Evolutionary conservation across 37 sponge, comb jelly and placozoan genomes (phyloP), one percentile per base, ranked within the genome.

Genomic region (Halisarca cf. caerulea): DNA sequence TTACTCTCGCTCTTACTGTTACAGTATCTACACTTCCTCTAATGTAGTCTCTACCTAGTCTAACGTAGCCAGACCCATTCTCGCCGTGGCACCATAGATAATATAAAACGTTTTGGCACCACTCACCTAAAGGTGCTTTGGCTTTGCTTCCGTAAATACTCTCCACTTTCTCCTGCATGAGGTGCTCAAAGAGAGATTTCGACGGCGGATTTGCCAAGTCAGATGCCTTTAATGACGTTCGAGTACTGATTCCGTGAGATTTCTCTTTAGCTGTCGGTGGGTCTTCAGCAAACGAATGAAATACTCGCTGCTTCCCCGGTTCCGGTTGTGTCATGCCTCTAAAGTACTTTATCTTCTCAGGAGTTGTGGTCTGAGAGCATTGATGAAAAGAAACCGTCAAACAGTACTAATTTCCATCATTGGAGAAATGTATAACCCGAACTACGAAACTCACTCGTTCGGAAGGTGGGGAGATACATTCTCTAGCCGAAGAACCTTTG

Each of bases 121-220:
- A 59, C 70, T 66, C 28, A 87, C 95, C 98, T 37, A 99, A 90
- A 15, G 97, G 97, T 35, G 93, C 91, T 59, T 60, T 96, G 33
- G 53, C 54, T 2, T 90, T 94, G 79, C 87, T 87, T 39, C 44
- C 59, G 77, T 99, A 99, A 38, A 91, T 54, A 30, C n/a, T 33
- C 79, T 96, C 97, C 32, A 86, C 80, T 35, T 79, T 86, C 59
- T 95, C 81, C 38, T 90, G 74, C 43, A 81, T n/a, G 14, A 60
- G 30, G 44, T 95, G 91, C 61, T 92, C 72, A 82, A 92, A 94
- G 33, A 80, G 66, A 20, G 94, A 92, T 66, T 86, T 91, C 9
- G 86, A 89, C 5, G 83, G 42, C 47, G 99, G 97, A 51, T 96
- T 99, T 18, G 94, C 83, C 18, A 99, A 81, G 7, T 87, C 88